These are phyloP conservation scores for Nicator chloris DNA, from an alignment of 2,113 vertebrate genomes.

Conservation along the genomic window DNA sequence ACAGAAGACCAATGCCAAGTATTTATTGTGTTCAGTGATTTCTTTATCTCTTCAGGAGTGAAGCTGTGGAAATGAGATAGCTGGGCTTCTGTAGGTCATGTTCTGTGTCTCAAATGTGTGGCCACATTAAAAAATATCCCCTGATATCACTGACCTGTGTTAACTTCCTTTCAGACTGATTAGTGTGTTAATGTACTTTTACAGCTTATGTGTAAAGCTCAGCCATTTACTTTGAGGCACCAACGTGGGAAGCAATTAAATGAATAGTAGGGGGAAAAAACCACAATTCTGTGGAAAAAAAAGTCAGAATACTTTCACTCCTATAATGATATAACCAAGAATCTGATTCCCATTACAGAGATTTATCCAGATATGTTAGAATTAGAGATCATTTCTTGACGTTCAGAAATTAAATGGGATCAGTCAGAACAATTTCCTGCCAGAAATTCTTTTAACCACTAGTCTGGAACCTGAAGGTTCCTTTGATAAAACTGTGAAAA, in stretches of 20 bases:
- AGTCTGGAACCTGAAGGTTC: background rate
- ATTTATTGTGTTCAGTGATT: background rate
- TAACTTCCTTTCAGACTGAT: background rate
- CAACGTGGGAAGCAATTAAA: background rate
- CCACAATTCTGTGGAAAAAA: background rate
- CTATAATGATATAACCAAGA: background rate
- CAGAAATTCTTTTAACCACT: background rate
- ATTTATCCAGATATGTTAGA: background rate
- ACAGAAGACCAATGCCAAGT: background rate
- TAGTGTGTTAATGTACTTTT: background rate
- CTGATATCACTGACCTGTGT: background rate
- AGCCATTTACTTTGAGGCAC: background rate
- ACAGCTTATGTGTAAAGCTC: background rate
- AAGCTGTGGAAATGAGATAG: background rate
- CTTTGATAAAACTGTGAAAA: background rate
- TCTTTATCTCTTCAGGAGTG: background rate
- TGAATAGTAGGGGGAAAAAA: background rate
- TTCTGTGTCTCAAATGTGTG: background rate
- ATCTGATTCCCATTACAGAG: background rate
- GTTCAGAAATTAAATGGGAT: background rate
- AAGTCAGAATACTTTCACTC: background rate
- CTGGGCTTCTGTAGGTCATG: background rate
- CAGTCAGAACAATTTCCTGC: background rate
- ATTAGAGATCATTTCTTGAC: background rate
- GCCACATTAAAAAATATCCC: background rate